A percentile compares a stretch with the other conserved stretches of the same genome.
These are phyloP conservation scores for Huso huso DNA, from an alignment of 2,797 vertebrate genomes.

Conservation along the genomic window DNA sequence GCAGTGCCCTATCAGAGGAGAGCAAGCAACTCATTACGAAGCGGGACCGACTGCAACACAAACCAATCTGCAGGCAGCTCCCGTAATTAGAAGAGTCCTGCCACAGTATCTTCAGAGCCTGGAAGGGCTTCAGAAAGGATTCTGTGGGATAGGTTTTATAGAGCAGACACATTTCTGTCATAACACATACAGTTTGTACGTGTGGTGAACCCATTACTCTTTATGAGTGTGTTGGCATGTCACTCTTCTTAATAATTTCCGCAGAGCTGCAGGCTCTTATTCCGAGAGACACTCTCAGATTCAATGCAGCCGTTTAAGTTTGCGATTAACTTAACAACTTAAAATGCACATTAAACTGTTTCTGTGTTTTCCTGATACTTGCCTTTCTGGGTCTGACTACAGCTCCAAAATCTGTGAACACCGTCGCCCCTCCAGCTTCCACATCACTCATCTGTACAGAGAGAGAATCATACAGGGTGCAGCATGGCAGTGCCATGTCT, in stretches of 20 bases:
- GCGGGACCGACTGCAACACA: not conserved
- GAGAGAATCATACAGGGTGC: not conserved
- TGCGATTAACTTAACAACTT: not conserved
- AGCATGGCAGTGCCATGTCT: too few species aligned
- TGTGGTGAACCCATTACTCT: not conserved
- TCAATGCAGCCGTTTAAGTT: not conserved
- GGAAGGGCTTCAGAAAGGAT: not conserved
- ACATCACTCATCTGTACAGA: conserved; percentile 87
- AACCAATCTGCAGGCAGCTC: not conserved
- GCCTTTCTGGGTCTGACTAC: conserved; percentile 88
- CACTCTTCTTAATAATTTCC: not conserved
- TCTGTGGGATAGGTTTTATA: not conserved
- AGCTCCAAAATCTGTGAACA: conserved; percentile 94
- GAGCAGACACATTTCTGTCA: not conserved
- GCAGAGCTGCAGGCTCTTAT: not conserved
- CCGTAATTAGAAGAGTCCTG: not conserved
- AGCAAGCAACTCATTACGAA: not conserved
- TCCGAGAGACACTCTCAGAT: not conserved
- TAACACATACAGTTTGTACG: not conserved
- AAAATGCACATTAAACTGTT: too few species aligned
- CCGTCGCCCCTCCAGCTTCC: conserved; percentile 88
- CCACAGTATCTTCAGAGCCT: too few species aligned
- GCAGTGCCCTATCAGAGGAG: conserved; percentile 74
- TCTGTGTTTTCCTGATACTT: conserved; percentile 13
- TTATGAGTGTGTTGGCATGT: too few species aligned